Conservation (phyloP, 2,888 invertebrate genomes). For the Cerastis rubricosa region DNA sequence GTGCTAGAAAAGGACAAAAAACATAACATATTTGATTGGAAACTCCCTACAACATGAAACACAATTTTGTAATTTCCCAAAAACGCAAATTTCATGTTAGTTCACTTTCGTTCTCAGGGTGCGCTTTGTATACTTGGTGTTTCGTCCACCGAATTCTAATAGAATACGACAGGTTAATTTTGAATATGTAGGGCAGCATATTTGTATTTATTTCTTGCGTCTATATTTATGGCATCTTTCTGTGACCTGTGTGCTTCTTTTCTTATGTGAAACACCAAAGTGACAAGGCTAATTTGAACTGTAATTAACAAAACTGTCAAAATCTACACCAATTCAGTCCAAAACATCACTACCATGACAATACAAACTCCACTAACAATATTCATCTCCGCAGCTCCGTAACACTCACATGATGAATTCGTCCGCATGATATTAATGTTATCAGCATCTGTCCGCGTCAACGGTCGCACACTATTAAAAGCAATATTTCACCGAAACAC, state of each 20-base stretch:
- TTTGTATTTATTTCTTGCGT: conserved; percentile 5
- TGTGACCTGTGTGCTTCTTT: not conserved
- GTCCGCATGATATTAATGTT: conserved; percentile 70
- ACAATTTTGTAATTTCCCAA: too few species aligned
- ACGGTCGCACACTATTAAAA: conserved; percentile 69
- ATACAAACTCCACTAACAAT: not conserved
- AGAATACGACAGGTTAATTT: conserved; percentile 60
- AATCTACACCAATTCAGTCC: not conserved
- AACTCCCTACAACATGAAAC: too few species aligned
- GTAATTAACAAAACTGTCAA: not conserved
- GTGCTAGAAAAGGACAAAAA: too few species aligned
- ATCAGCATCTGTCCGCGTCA: conserved; percentile 72
- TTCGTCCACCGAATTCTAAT: conserved; percentile 47
- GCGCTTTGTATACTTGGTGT: not conserved
- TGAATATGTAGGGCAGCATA: conserved; percentile 31
- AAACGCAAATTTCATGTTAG: too few species aligned
- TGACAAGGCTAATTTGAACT: not conserved
- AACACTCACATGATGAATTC: conserved; percentile 58
- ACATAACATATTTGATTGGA: too few species aligned
- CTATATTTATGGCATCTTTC: not conserved
- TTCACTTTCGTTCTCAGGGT: too few species aligned
- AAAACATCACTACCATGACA: conserved; percentile 6
- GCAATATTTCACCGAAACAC: conserved; percentile 71
- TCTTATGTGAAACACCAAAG: not conserved
- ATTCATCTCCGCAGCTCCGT: conserved; percentile 30